A percentile compares a stretch with the other conserved stretches of the same genome.
Conservation (phyloP, 2,888 invertebrate genomes). For the Ennomos quercinarius region DNA sequence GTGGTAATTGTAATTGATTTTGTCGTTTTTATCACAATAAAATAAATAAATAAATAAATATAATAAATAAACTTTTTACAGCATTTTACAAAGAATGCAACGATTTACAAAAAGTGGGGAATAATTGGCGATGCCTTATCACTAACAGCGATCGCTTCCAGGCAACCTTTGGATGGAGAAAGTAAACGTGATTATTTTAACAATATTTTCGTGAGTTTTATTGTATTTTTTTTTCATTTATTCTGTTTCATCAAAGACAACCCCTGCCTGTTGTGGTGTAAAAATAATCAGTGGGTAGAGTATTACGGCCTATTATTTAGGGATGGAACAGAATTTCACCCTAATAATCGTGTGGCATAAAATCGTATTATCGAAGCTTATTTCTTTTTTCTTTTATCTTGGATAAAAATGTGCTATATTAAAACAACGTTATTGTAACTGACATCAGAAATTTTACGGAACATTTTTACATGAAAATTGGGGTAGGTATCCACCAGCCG, state of each 20-base stretch:
- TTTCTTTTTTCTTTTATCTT: conserved; percentile 29
- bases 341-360: conserved; percentile 55
- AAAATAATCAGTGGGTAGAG: conserved; percentile 52
- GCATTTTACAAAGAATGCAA: no score
- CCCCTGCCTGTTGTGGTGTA: conserved; percentile 36
- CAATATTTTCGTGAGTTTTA: neutral
- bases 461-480: no score
- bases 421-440: conserved; percentile 10
- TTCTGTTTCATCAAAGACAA: neutral
- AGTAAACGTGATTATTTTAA: neutral
- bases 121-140: no score
- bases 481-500: no score
- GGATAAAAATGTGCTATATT: conserved; percentile 24
- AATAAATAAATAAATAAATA: no score
- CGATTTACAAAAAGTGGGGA: no score
- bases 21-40: no score
- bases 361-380: conserved; percentile 63
- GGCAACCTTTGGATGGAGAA: no score
- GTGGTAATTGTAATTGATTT: no score
- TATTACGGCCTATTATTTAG: conserved; percentile 60
- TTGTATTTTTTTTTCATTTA: neutral
- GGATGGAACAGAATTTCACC: conserved; percentile 62
- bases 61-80: no score
- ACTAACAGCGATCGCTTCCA: no score
- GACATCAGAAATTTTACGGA: no score